Conservation (phyloP, 2,113 vertebrate genomes). For the Siphamia tubifer region DNA sequence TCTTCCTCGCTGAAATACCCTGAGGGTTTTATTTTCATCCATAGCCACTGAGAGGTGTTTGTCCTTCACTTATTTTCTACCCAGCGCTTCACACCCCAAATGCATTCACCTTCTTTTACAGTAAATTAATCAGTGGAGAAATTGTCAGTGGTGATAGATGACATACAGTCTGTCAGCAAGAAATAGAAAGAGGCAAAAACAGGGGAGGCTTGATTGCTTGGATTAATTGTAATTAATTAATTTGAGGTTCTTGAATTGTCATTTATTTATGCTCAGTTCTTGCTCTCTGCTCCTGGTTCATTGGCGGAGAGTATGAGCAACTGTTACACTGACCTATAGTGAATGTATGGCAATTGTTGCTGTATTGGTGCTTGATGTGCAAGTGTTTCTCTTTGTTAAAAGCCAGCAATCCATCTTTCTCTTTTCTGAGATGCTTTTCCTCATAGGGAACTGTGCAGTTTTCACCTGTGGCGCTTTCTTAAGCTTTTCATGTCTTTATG, state of each 20-base stretch:
- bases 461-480: background rate
- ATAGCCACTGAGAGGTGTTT: slow-evolving; percentile 11
- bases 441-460: background rate
- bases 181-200: slow-evolving; percentile 6
- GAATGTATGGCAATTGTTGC: slow-evolving; percentile 34
- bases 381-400: slow-evolving; percentile 4
- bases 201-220: slow-evolving; percentile 45
- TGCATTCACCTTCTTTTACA: slow-evolving; percentile 13
- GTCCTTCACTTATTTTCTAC: slow-evolving; percentile 17
- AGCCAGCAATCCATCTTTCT: background rate
- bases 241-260: slow-evolving; percentile 61
- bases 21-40: slow-evolving; percentile 9
- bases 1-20: background rate
- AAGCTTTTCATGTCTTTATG: background rate
- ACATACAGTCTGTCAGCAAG: slow-evolving; percentile 37
- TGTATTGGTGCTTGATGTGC: background rate
- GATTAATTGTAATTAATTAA: slow-evolving; percentile 67
- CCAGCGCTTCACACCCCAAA: slow-evolving; percentile 7
- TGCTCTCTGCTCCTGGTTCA: slow-evolving; percentile 58
- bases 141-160: slow-evolving; percentile 31
- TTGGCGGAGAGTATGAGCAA: slow-evolving; percentile 65
- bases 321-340: slow-evolving; percentile 64
- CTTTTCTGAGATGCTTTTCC: background rate
- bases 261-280: slow-evolving; percentile 47
- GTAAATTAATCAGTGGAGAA: slow-evolving; percentile 41